Conservation (phyloP, 2,797 vertebrate genomes). For the Hippopotamyrus pictus region DNA sequence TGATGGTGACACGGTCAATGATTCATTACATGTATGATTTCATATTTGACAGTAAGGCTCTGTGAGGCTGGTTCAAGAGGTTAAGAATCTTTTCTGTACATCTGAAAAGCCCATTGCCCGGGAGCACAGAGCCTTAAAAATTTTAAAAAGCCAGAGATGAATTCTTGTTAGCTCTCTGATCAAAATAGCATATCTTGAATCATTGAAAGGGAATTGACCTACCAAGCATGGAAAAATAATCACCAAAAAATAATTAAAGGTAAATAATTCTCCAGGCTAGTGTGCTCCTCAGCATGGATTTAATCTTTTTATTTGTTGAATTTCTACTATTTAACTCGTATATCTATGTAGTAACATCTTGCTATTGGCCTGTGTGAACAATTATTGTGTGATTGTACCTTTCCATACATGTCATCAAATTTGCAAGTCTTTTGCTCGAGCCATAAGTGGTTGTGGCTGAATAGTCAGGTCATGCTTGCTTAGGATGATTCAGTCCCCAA, state of each 20-base stretch:
- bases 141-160: slow-evolving; percentile 49
- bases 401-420: not conserved
- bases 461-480: not conserved
- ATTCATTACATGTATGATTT: slow-evolving; percentile 27
- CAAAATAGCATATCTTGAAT: slow-evolving; percentile 45
- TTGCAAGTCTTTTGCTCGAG: not conserved
- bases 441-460: not conserved
- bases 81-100: slow-evolving; percentile 25
- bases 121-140: slow-evolving; percentile 38
- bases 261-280: not conserved
- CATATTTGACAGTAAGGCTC: slow-evolving; percentile 10
- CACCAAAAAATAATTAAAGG: slow-evolving; percentile 24
- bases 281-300: not conserved
- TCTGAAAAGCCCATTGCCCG: slow-evolving; percentile 23
- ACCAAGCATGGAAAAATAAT: slow-evolving; percentile 57
- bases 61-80: slow-evolving; percentile 32
- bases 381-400: not conserved
- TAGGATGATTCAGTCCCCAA: not conserved
- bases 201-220: slow-evolving; percentile 56
- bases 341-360: not conserved
- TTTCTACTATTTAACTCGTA: not conserved
- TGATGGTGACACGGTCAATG: slow-evolving; percentile 8
- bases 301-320: slow-evolving; percentile 5
- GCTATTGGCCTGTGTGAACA: not conserved
- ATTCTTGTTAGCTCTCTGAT: slow-evolving; percentile 37